phyloP scores from a whole-genome alignment of 2,888 invertebrate genomes.

The Watsonalla cultraria region DNA sequence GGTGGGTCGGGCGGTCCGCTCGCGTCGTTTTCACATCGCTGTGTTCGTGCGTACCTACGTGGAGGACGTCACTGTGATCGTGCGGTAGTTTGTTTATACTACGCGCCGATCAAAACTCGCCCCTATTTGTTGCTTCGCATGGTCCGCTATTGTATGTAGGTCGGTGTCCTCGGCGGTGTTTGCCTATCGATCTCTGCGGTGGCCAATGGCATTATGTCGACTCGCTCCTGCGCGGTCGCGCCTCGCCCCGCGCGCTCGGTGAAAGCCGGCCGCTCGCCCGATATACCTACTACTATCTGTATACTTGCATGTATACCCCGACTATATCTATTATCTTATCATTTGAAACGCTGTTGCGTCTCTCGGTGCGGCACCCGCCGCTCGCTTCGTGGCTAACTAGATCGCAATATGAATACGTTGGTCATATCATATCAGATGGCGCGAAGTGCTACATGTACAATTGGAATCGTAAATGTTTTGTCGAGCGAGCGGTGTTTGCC shows the following conservation, averaged over 20 bases:
- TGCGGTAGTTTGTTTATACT: constrained; percentile 81
- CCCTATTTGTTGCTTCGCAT: constrained; percentile 52
- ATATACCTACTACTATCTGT: constrained; percentile 40
- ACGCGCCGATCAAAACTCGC: constrained; percentile 52
- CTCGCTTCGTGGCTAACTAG: constrained; percentile 38
- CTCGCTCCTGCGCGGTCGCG: constrained; percentile 73
- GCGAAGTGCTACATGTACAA: constrained; percentile 39
- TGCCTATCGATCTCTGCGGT: constrained; percentile 81
- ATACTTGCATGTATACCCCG: constrained; percentile 39
- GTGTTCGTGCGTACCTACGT: constrained; percentile 63
- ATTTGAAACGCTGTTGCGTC: constrained; percentile 42
- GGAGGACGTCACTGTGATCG: constrained; percentile 62
- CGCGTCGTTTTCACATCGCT: constrained; percentile 66
- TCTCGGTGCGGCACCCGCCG: constrained; percentile 22
- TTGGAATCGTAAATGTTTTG: constrained; percentile 64
- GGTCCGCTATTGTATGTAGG: constrained; percentile 66
- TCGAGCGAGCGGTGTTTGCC: constrained; percentile 59
- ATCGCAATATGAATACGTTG: constrained; percentile 33
- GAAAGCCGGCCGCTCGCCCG: constrained; percentile 67
- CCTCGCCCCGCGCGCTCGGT: constrained; percentile 55
- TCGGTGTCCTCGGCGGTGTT: constrained; percentile 77
- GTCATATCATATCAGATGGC: constrained; percentile 40
- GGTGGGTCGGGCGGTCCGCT: constrained; percentile 57
- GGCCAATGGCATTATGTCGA: constrained; percentile 81
- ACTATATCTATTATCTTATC: constrained; percentile 57